A percentile compares a stretch with the other conserved stretches of the same genome.
These are phyloP conservation scores for Trichoplusia ni DNA, from an alignment of 1,140 invertebrate genomes.

Conservation along the genomic window DNA sequence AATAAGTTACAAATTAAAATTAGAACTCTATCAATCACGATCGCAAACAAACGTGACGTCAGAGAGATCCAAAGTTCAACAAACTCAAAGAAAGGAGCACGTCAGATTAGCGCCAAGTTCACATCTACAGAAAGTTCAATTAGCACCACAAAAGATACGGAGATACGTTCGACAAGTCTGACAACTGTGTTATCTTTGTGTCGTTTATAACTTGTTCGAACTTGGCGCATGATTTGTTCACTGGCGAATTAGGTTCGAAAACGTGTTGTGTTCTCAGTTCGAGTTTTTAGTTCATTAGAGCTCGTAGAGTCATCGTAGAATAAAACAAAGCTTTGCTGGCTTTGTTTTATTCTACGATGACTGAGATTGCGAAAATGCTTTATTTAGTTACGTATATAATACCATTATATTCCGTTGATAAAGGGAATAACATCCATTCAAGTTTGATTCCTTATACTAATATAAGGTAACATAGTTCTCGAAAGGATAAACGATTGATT, in stretches of 20 bases:
- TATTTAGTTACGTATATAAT: too few species aligned
- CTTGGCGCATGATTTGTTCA: not conserved
- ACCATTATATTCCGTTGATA: too few species aligned
- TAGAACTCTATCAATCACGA: not conserved
- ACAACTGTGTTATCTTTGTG: not conserved
- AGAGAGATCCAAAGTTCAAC: not conserved
- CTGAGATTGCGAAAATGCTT: too few species aligned
- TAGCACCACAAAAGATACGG: not conserved
- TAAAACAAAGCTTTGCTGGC: too few species aligned
- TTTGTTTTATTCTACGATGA: too few species aligned
- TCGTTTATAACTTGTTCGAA: constrained; percentile 5
- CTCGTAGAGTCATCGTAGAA: too few species aligned
- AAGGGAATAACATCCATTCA: too few species aligned
- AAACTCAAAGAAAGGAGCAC: constrained; percentile 1
- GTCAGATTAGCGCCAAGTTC: constrained; percentile 7
- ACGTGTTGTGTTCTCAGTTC: not conserved
- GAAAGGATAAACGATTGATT: too few species aligned
- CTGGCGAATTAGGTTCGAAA: not conserved
- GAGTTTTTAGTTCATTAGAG: not conserved
- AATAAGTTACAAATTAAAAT: not conserved
- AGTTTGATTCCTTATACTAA: too few species aligned
- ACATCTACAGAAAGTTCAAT: not conserved
- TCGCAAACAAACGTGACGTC: too few species aligned
- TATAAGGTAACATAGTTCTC: too few species aligned
- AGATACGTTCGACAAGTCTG: not conserved